A percentile compares a stretch with the other conserved stretches of the same genome.
Conservation (phyloP, 2,888 invertebrate species). For the Brassicogethes aeneus region DNA sequence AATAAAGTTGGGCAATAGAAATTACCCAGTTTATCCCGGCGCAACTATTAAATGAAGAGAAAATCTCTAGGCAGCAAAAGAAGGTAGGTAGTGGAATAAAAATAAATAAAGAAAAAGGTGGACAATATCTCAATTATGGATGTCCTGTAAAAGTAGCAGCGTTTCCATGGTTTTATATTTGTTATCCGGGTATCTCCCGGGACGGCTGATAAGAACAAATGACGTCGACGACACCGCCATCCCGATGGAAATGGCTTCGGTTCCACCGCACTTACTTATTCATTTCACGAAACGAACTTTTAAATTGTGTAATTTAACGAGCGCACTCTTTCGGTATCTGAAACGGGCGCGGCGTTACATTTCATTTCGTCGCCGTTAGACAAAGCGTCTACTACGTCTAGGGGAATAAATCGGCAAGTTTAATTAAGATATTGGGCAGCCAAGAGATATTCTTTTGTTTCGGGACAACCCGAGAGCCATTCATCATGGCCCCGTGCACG, state of each 20-base stretch:
- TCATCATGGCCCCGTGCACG: constrained; percentile 35
- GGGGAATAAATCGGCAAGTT: constrained; percentile 44
- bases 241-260: constrained; percentile 38
- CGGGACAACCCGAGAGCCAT: constrained; percentile 34
- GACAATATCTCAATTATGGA: neutral
- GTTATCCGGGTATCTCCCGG: constrained; percentile 29
- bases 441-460: constrained; percentile 41
- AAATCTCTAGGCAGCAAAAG: too few relatives aligned
- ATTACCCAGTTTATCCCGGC: too few relatives aligned
- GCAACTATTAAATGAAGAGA: too few relatives aligned
- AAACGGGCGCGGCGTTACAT: constrained; percentile 26
- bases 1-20: too few relatives aligned
- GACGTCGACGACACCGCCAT: constrained; percentile 38
- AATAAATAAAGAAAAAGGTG: too few relatives aligned
- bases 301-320: constrained; percentile 44
- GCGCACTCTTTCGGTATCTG: constrained; percentile 24
- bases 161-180: constrained; percentile 15
- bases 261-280: constrained; percentile 40
- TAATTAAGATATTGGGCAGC: constrained; percentile 45
- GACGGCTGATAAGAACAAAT: constrained; percentile 40
- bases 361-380: constrained; percentile 35
- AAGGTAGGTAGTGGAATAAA: too few relatives aligned
- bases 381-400: constrained; percentile 25
- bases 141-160: neutral
- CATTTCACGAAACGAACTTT: constrained; percentile 44